phyloP scores from a whole-genome alignment of 2,113 vertebrate genomes.

The Pristiophorus japonicus region DNA sequence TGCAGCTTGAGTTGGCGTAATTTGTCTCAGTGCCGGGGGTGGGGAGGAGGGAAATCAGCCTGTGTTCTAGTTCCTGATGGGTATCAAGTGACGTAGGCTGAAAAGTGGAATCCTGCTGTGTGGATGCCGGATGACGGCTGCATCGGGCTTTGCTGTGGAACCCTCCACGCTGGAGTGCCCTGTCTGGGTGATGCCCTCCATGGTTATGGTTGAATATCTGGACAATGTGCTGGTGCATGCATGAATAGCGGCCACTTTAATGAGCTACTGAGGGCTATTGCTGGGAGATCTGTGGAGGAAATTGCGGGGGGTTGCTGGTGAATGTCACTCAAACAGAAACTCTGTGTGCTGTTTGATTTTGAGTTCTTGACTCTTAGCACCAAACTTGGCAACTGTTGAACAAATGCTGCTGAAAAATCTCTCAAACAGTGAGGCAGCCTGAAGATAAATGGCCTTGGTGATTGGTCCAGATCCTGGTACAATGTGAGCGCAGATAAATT shows the following conservation, averaged over 20 bases:
- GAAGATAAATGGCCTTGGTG: neutral
- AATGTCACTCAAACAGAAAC: neutral
- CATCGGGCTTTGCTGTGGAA: neutral
- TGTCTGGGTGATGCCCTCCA: neutral
- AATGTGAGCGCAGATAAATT: no score
- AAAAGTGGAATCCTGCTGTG: neutral
- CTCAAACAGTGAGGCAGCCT: neutral
- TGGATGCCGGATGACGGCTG: neutral
- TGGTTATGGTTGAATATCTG: neutral
- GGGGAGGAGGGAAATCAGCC: neutral
- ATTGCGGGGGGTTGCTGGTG: neutral
- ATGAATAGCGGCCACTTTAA: neutral
- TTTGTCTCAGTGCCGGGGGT: neutral
- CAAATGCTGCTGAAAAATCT: neutral
- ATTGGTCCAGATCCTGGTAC: neutral
- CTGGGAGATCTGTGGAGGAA: neutral
- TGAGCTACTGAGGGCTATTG: neutral
- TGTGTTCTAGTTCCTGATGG: neutral
- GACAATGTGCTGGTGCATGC: neutral
- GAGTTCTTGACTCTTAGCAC: neutral
- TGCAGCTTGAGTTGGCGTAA: neutral
- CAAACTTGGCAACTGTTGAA: neutral
- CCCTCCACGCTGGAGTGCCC: neutral
- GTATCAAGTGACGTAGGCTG: neutral
- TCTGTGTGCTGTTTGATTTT: neutral